phyloP scores from a whole-genome alignment of 2,888 invertebrate genomes.

The Epistrophe grossulariae region DNA sequence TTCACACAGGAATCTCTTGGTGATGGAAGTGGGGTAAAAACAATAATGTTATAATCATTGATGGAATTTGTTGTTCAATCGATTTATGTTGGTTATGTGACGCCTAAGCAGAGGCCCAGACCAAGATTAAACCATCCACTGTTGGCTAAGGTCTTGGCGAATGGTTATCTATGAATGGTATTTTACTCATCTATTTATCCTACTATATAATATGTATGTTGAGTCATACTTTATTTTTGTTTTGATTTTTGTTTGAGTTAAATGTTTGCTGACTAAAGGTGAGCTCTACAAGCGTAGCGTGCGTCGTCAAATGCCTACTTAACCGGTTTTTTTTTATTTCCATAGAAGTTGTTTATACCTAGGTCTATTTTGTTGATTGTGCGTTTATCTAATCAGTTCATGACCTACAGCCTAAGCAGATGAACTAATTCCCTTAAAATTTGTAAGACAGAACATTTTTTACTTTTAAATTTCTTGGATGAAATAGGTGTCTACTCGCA shows the following conservation, averaged over 20 bases:
- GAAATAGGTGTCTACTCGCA: too few species aligned
- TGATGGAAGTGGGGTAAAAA: conserved; percentile 30
- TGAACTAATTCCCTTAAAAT: too few species aligned
- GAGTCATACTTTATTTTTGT: neutral
- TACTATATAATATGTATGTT: neutral
- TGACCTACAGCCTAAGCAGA: too few species aligned
- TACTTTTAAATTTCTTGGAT: too few species aligned
- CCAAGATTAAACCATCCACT: neutral
- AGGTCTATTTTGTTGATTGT: neutral
- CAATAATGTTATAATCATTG: conserved; percentile 45
- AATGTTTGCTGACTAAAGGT: neutral
- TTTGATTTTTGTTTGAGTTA: neutral
- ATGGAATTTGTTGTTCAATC: conserved; percentile 68
- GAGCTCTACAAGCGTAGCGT: too few species aligned
- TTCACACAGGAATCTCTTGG: conserved; percentile 58
- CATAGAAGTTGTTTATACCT: neutral
- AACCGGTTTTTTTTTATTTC: neutral
- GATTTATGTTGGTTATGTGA: conserved; percentile 58
- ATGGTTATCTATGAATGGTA: neutral
- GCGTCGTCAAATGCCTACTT: neutral
- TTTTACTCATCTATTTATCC: neutral
- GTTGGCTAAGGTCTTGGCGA: conserved; percentile 43
- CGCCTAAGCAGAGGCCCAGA: conserved; percentile 13
- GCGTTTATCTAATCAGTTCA: too few species aligned
- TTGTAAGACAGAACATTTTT: too few species aligned